Conservation (phyloP, 2,113 vertebrate genomes). For the Corynorhinus townsendii region DNA sequence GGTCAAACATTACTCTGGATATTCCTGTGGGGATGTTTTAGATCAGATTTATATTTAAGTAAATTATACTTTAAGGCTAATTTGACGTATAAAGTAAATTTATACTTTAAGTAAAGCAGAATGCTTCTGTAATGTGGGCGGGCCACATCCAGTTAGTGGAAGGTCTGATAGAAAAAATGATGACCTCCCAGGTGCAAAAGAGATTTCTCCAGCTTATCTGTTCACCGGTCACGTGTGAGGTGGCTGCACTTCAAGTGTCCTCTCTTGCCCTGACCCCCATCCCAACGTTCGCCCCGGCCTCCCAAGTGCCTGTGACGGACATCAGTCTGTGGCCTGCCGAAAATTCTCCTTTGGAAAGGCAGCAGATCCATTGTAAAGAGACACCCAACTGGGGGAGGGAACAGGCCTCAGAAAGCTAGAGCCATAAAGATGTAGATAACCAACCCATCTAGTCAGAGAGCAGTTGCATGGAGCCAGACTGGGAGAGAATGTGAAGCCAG, state of each 20-base stretch:
- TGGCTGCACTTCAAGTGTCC: not conserved
- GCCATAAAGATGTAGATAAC: not conserved
- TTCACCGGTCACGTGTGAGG: not conserved
- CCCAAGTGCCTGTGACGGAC: not conserved
- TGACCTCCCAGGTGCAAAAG: not conserved
- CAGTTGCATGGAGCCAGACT: not conserved
- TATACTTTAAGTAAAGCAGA: not conserved
- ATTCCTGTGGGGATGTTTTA: not conserved
- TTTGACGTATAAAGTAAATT: too few species aligned
- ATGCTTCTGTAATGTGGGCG: fast-evolving
- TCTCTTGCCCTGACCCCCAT: not conserved
- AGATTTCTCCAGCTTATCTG: not conserved
- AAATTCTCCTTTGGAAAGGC: not conserved
- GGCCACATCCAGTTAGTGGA: not conserved
- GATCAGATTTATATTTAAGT: not conserved
- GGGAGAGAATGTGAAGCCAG: not conserved
- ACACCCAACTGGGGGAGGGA: too few species aligned
- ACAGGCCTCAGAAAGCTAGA: not conserved
- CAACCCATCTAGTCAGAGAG: fast-evolving
- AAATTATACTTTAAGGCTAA: too few species aligned
- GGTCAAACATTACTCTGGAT: not conserved
- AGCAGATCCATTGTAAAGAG: fast-evolving
- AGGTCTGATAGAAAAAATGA: not conserved
- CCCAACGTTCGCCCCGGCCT: not conserved
- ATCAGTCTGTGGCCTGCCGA: not conserved